A percentile compares a stretch with the other conserved stretches of the same genome.
Evolutionary conservation across 2,888 invertebrate genomes (phyloP).

Genomic region (Synergus japonicus): DNA sequence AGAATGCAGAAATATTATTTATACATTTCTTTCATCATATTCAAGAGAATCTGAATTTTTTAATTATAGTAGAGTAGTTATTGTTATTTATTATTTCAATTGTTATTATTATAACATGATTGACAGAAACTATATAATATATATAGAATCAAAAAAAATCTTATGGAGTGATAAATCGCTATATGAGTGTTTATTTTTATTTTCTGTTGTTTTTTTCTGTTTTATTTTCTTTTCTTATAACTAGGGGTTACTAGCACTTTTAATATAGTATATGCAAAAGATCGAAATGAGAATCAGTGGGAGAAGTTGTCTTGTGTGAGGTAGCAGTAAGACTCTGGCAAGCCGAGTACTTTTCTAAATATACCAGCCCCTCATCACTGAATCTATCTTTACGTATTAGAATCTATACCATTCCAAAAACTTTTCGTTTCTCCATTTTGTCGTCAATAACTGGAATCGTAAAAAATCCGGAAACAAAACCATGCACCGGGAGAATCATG

Average conservation of each 20-base stretch:
- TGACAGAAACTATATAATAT: too few relatives aligned
- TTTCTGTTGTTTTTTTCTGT: background rate
- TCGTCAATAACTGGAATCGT: constrained; percentile 42
- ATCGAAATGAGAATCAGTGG: constrained; percentile 36
- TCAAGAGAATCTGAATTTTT: background rate
- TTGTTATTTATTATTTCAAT: too few relatives aligned
- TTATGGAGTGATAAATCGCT: background rate
- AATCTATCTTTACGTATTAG: constrained; percentile 77
- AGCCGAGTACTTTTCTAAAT: constrained; percentile 75
- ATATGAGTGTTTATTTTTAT: background rate
- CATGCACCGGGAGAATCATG: too few relatives aligned
- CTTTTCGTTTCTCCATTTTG: constrained; percentile 47
- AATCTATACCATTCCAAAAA: constrained; percentile 70
- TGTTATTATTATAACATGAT: too few relatives aligned
- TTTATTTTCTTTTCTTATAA: background rate
- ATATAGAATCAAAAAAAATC: too few relatives aligned
- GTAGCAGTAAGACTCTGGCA: constrained; percentile 68
- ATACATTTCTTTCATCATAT: background rate
- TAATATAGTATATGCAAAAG: background rate
- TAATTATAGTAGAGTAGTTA: too few relatives aligned
- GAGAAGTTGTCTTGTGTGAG: constrained; percentile 36
- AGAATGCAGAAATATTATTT: background rate
- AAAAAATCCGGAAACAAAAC: constrained; percentile 48
- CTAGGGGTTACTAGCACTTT: background rate
- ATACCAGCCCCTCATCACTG: constrained; percentile 75